Evolutionary conservation across 2,888 invertebrate species (phyloP).

Genomic region (Pachliopta kotzebuea): DNA sequence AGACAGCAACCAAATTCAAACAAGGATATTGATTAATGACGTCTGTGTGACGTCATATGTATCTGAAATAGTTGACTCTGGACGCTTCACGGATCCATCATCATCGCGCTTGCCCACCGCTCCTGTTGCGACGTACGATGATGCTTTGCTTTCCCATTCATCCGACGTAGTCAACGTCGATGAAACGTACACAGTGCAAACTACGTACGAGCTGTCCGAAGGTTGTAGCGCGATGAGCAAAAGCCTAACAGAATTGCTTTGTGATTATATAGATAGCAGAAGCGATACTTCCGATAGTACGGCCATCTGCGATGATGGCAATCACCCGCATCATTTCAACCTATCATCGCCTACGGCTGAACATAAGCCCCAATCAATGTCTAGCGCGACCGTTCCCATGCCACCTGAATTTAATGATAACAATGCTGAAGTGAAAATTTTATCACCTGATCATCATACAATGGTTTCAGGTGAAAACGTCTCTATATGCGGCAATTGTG

Average conservation of each 20-base stretch:
- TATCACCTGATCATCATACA: constrained; percentile 39
- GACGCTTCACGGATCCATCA: constrained; percentile 68
- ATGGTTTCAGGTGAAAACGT: constrained; percentile 42
- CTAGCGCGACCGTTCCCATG: constrained; percentile 17
- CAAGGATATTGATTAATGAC: constrained; percentile 46
- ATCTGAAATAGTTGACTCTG: constrained; percentile 67
- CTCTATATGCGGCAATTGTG: constrained; percentile 58
- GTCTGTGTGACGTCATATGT: constrained; percentile 54
- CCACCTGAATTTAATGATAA: constrained; percentile 61
- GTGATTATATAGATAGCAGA: constrained; percentile 65
- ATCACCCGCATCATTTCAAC: background rate
- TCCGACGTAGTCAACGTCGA: constrained; percentile 59
- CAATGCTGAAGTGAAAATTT: constrained; percentile 38
- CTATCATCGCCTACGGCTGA: too few relatives aligned
- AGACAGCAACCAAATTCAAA: constrained; percentile 34
- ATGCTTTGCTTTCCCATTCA: constrained; percentile 67
- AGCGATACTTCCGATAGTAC: constrained; percentile 66
- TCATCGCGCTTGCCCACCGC: constrained; percentile 60
- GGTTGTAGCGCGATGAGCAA: constrained; percentile 36
- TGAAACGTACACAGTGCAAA: constrained; percentile 40
- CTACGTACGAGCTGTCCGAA: constrained; percentile 33
- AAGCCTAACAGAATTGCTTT: constrained; percentile 39
- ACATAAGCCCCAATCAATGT: too few relatives aligned
- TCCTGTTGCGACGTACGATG: constrained; percentile 51
- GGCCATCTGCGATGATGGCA: constrained; percentile 57